A percentile compares a stretch with the other conserved stretches of the same genome.
Evolutionary conservation across 2,797 vertebrate genomes (phyloP).

Genomic region (Semaprochilodus insignis): DNA sequence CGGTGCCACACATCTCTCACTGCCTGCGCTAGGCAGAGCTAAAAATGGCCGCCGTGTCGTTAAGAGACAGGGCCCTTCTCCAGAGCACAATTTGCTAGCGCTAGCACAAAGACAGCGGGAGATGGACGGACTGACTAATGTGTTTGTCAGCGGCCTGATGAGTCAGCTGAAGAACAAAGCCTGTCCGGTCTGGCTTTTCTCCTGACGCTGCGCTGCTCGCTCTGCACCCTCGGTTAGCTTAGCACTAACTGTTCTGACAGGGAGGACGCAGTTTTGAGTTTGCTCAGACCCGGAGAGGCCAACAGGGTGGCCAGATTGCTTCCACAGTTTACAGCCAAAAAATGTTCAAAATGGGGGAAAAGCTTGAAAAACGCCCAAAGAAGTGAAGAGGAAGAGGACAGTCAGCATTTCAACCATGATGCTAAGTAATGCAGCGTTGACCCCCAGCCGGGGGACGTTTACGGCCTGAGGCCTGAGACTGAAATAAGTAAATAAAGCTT

Average conservation of each 20-base stretch:
- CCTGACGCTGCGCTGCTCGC: constrained; percentile 55
- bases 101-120: constrained; percentile 55
- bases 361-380: too few relatives aligned
- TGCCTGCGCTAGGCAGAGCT: constrained; percentile 25
- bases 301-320: too few relatives aligned
- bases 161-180: constrained; percentile 66
- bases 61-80: constrained; percentile 26
- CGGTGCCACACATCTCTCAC: constrained; percentile 38
- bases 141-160: constrained; percentile 66
- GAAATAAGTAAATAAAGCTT: too few relatives aligned
- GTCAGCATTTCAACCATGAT: too few relatives aligned
- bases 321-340: background rate
- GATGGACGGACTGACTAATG: constrained; percentile 66
- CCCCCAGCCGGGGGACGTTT: too few relatives aligned
- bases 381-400: too few relatives aligned
- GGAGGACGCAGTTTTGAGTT: background rate
- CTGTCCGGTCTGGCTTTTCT: constrained; percentile 56
- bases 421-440: too few relatives aligned
- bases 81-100: constrained; percentile 35
- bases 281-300: background rate
- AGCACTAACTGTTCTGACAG: constrained; percentile 39
- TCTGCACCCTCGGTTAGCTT: constrained; percentile 48
- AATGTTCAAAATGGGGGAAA: too few relatives aligned
- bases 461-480: too few relatives aligned
- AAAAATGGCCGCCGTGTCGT: constrained; percentile 42